phyloP scores from a whole-genome alignment of 2,113 vertebrate genomes.

The Larimichthys crocea region DNA sequence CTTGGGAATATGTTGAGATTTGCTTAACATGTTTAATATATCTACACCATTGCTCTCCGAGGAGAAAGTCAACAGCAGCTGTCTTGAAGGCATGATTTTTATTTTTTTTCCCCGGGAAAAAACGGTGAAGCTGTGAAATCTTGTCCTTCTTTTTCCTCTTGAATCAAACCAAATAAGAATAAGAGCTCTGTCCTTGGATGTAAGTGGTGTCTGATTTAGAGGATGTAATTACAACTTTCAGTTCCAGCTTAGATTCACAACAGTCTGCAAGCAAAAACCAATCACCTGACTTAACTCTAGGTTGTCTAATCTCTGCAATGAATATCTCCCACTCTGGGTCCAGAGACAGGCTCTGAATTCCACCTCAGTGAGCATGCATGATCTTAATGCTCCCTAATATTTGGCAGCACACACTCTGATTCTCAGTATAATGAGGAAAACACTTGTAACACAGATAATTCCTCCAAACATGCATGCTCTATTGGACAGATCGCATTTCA shows the following conservation, averaged over 20 bases:
- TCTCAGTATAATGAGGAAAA: conserved; percentile 64
- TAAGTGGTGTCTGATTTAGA: conserved; percentile 32
- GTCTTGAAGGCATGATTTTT: conserved; percentile 14
- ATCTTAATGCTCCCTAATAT: conserved; percentile 74
- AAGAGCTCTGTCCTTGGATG: conserved; percentile 22
- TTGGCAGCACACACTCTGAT: conserved; percentile 51
- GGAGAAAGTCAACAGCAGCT: conserved; percentile 58
- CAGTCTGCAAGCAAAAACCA: conserved; percentile 23
- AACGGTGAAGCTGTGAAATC: conserved; percentile 5
- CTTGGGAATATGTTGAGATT: conserved; percentile 72
- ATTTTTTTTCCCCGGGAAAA: conserved; percentile 5
- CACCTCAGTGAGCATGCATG: conserved; percentile 55
- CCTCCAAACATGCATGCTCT: conserved; percentile 51
- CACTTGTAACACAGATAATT: conserved; percentile 68
- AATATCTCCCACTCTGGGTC: conserved; percentile 27
- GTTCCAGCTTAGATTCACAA: conserved; percentile 14
- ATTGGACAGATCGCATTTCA: conserved; percentile 52
- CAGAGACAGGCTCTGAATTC: conserved; percentile 46
- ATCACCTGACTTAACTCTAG: conserved; percentile 37
- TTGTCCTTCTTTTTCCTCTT: conserved; percentile 26
- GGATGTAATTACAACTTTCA: background rate
- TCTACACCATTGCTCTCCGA: conserved; percentile 56
- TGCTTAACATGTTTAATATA: conserved; percentile 71
- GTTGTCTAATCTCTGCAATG: conserved; percentile 50
- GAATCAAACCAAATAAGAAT: conserved; percentile 14